Conservation (phyloP, 2,113 vertebrate species). For the Tetraodon nigroviridis region DNA sequence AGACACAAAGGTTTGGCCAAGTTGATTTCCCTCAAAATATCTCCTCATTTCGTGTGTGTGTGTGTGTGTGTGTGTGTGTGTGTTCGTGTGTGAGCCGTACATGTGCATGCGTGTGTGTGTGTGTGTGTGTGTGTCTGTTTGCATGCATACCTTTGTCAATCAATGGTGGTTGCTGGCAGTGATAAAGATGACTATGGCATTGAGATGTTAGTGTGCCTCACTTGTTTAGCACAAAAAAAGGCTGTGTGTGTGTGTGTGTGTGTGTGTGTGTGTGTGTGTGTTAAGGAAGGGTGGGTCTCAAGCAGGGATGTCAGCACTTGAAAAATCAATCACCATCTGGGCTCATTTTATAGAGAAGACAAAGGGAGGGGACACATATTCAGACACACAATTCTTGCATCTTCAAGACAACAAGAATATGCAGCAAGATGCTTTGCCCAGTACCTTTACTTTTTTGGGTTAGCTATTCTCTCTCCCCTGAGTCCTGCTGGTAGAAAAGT, state of each 20-base stretch:
- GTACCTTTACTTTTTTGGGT: slow-evolving; percentile 52
- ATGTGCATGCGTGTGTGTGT: slow-evolving; percentile 20
- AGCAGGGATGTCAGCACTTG: slow-evolving; percentile 98
- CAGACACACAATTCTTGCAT: slow-evolving; percentile 44
- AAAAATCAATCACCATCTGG: slow-evolving; percentile 99
- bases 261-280: slow-evolving; percentile 18
- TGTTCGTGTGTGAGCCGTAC: not conserved
- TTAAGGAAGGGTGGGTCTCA: slow-evolving; percentile 80
- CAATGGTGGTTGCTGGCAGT: slow-evolving; percentile 87
- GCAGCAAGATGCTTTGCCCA: slow-evolving; percentile 36
- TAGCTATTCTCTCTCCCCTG: slow-evolving; percentile 38
- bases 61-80: slow-evolving; percentile 3
- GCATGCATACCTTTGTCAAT: slow-evolving; percentile 83
- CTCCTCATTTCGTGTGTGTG: not conserved
- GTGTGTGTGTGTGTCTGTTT: slow-evolving; percentile 53
- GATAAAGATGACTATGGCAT: slow-evolving; percentile 91
- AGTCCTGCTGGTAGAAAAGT: slow-evolving; percentile 57
- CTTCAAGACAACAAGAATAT: slow-evolving; percentile 60
- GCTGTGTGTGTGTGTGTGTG: slow-evolving; percentile 21
- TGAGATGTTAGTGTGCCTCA: slow-evolving; percentile 96
- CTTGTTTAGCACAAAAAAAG: slow-evolving; percentile 96
- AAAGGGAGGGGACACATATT: slow-evolving; percentile 77
- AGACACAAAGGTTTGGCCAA: too few relatives aligned
- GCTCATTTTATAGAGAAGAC: slow-evolving; percentile 89
- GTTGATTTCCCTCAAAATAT: too few relatives aligned